Evolutionary conservation across 2,797 vertebrate genomes (phyloP), one percentile per base, ranked within the genome.

Genomic region (Crocodylus rhombifer): DNA sequence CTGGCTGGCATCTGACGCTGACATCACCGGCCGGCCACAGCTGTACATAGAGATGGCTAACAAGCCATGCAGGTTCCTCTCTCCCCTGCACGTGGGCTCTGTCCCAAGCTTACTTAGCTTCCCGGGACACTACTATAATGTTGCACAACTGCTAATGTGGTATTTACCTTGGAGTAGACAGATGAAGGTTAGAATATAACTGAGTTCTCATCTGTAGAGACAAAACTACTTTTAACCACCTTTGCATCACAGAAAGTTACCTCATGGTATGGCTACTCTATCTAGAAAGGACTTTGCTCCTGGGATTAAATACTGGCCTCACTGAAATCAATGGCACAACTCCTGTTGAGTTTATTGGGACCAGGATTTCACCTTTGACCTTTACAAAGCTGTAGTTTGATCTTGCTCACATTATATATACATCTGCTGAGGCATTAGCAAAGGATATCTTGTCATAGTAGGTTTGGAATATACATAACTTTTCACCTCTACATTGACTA

Each of bases 241-340:
- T 77, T 2, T 42, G 11, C 28, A 28, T 36, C 2, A 28, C 28
- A 62, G 67, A 36, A 14, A 28, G 0, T 18, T 80, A 56, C 58
- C 18, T 57, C 33, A 1, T 14, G 6, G 18, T 73, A 82, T 91
- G 67, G 73, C 69, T 42, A 30, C 58, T 82, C 73, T 56, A 4
- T 33, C 9, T 64, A 57, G 51, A 74, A 62, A 1, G 8, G 42
- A 77, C 33, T 58, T 63, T 51, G 30, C 86, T 65, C 51, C 60
- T 26, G 25, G 86, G 77, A 30, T 75, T 64, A 15, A 64, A 5
- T 84, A 86, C 91, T 85, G 7, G 2, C 14, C 92, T 89, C 84
- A 80, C 5, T 28, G 10, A 69, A 26, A 28, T 88, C 71, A 75
- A 30, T 88, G 88, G 82, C 58, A 88, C 81, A 92, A 67, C 75